These are phyloP conservation scores for Lophius piscatorius DNA, from an alignment of 2,113 vertebrate species.

Conservation along the genomic window DNA sequence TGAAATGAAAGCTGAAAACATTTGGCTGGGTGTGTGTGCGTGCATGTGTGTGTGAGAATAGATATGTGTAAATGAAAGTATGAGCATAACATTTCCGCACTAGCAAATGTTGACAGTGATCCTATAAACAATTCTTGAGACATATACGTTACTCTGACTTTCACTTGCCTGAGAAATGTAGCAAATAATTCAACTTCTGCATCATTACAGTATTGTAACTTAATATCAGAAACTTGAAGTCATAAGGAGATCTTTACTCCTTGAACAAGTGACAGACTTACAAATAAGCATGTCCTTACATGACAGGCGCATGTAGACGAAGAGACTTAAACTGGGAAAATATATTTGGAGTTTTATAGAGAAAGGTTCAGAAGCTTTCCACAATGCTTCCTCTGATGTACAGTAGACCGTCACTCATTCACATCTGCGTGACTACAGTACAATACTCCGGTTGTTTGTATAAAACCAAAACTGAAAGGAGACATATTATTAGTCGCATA, in stretches of 20 bases:
- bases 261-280: not conserved
- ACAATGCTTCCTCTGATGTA: too few species aligned
- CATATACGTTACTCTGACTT: not conserved
- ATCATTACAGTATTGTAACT: not conserved
- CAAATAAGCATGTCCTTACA: too few species aligned
- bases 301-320: too few species aligned
- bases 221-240: not conserved
- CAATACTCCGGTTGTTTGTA: too few species aligned
- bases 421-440: not conserved
- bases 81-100: too few species aligned
- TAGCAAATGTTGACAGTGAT: not conserved
- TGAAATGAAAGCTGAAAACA: not conserved
- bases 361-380: too few species aligned
- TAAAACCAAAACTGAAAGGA: too few species aligned
- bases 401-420: not conserved
- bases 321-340: too few species aligned
- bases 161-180: not conserved
- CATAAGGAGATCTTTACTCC: not conserved
- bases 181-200: not conserved
- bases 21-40: not conserved
- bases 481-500: too few species aligned
- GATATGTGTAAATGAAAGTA: too few species aligned
- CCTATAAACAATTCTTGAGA: not conserved
- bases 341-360: too few species aligned
- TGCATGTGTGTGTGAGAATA: not conserved